phyloP scores from a whole-genome alignment of 37 sponge, comb jelly and placozoan genomes.

The Aphrocallistes beatrix region DNA sequence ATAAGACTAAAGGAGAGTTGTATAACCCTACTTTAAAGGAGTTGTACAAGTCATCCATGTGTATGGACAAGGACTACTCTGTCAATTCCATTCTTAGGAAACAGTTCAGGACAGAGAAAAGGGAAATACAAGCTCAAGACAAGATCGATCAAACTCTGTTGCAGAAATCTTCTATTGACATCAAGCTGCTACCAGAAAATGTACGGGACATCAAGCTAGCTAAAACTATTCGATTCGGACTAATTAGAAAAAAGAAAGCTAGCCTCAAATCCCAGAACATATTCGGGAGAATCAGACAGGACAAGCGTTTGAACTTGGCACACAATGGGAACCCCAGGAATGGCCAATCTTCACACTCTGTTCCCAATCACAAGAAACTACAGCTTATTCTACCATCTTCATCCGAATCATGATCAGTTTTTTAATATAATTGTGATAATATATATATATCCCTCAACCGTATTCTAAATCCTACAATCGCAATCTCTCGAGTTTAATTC shows the following conservation, averaged over 20 bases:
- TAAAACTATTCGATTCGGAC: conserved; percentile 25
- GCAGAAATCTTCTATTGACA: conserved; percentile 27
- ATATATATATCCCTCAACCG: too few species aligned
- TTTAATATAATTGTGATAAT: too few species aligned
- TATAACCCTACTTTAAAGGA: conserved; percentile 56
- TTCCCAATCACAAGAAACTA: background rate
- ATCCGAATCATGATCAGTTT: background rate
- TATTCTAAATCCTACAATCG: too few species aligned
- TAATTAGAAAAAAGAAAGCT: background rate
- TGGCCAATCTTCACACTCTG: background rate
- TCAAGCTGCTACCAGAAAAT: conserved; percentile 51
- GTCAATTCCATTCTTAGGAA: conserved; percentile 2
- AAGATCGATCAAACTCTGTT: conserved; percentile 39
- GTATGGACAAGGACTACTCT: conserved; percentile 16
- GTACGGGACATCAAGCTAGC: conserved; percentile 42
- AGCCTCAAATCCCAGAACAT: background rate
- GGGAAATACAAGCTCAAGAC: conserved; percentile 25
- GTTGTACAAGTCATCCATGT: conserved; percentile 27
- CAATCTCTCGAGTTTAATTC: too few species aligned
- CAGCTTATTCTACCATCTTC: background rate
- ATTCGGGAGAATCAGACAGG: background rate
- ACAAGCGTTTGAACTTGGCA: background rate
- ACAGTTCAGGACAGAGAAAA: conserved; percentile 34
- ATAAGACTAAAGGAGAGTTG: conserved; percentile 63
- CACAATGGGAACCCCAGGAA: background rate